Conservation (phyloP, 2,113 vertebrate genomes). For the Orcinus orca region DNA sequence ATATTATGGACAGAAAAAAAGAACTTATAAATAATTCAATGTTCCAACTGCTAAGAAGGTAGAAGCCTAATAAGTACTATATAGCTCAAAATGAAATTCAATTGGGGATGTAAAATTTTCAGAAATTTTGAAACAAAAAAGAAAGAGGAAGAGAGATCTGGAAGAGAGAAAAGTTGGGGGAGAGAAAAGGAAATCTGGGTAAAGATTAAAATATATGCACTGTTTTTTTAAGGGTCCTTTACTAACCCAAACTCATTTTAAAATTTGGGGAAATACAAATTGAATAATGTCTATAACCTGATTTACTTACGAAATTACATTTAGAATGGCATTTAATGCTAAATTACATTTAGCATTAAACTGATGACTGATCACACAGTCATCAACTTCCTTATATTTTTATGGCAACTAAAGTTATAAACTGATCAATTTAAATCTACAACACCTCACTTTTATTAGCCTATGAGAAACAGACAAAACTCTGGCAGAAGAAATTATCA, state of each 20-base stretch:
- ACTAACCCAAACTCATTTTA: background rate
- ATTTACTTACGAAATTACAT: background rate
- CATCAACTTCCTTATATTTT: background rate
- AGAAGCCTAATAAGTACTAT: background rate
- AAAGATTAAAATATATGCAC: background rate
- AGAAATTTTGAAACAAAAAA: background rate
- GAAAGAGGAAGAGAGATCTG: background rate
- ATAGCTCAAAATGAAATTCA: constrained; percentile 6
- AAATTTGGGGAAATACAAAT: background rate
- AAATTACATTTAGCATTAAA: background rate
- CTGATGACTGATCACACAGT: background rate
- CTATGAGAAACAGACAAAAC: background rate
- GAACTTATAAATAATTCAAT: background rate
- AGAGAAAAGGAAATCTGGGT: background rate
- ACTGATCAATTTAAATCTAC: background rate
- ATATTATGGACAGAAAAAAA: background rate
- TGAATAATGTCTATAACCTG: background rate
- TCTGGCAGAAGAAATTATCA: background rate
- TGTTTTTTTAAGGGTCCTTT: background rate
- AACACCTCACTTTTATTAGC: background rate
- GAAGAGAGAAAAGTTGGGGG: background rate
- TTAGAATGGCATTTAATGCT: background rate
- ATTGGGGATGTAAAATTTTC: background rate
- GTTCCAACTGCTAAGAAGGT: background rate
- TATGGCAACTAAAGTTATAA: background rate